Conservation (phyloP, 2,113 vertebrate genomes). For the Clarias batrachus region DNA sequence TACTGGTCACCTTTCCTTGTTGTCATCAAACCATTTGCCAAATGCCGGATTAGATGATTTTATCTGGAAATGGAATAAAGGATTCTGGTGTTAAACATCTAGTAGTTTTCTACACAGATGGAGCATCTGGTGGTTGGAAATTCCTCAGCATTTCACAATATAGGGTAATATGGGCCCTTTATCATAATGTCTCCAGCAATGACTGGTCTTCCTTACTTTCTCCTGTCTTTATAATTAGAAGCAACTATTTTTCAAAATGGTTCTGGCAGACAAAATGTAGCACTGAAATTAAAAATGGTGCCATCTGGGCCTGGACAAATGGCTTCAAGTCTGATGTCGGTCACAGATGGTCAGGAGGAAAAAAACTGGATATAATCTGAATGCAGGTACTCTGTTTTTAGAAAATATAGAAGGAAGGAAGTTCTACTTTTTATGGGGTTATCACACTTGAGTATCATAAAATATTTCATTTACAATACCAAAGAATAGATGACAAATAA, state of each 20-base stretch:
- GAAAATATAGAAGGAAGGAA: slow-evolving; percentile 33
- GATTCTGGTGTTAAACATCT: neutral
- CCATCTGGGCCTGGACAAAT: slow-evolving; percentile 68
- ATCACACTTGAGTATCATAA: neutral
- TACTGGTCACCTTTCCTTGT: slow-evolving; percentile 24
- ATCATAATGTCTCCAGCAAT: neutral
- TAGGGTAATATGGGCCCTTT: neutral
- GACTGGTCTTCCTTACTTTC: neutral
- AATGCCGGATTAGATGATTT: neutral
- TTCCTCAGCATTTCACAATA: slow-evolving; percentile 1
- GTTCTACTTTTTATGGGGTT: slow-evolving; percentile 15
- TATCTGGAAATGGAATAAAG: neutral
- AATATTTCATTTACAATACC: neutral
- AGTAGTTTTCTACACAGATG: neutral
- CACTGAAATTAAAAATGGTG: slow-evolving; percentile 64
- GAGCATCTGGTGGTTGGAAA: neutral
- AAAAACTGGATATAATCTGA: slow-evolving; percentile 61
- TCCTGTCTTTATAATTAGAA: neutral
- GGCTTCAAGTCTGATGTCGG: slow-evolving; percentile 65
- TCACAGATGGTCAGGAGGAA: slow-evolving; percentile 62
- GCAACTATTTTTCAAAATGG: slow-evolving; percentile 42
- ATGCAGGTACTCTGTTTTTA: slow-evolving; percentile 62
- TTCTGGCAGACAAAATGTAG: slow-evolving; percentile 63
- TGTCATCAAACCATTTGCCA: neutral
- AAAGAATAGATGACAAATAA: neutral